These are phyloP conservation scores for Corynorhinus townsendii DNA, from an alignment of 2,113 vertebrate genomes.

Conservation along the genomic window DNA sequence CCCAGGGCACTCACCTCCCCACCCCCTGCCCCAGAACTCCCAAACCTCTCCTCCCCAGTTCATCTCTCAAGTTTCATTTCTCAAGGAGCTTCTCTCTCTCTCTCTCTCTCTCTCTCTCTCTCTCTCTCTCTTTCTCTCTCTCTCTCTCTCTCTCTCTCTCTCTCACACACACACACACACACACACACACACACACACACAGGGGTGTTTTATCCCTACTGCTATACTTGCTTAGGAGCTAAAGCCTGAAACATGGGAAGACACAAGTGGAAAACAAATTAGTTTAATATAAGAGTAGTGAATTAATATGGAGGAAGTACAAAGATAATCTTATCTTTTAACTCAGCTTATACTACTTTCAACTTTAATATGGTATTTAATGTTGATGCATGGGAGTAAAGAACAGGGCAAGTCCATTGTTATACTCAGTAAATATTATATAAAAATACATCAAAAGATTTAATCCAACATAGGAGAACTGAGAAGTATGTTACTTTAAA, in stretches of 20 bases:
- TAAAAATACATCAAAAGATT: neutral
- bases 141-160: too few species aligned
- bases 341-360: neutral
- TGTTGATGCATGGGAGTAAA: neutral
- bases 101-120: too few species aligned
- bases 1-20: too few species aligned
- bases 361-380: neutral
- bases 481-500: neutral
- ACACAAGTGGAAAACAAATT: neutral
- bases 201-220: neutral
- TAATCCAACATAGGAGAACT: neutral
- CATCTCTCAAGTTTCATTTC: too few species aligned
- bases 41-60: too few species aligned
- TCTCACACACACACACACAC: too few species aligned
- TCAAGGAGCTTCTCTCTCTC: too few species aligned
- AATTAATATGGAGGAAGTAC: neutral
- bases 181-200: neutral
- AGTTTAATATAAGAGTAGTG: neutral
- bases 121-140: neutral
- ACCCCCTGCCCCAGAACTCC: too few species aligned
- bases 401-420: neutral
- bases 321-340: neutral
- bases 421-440: neutral
- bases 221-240: neutral
- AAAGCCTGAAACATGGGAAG: neutral